Percentiles rank a stretch among this genome's conserved stretches.
These are phyloP conservation scores for Macrosoma leucophasiata DNA, from an alignment of 2,888 invertebrate species.

Conservation along the genomic window DNA sequence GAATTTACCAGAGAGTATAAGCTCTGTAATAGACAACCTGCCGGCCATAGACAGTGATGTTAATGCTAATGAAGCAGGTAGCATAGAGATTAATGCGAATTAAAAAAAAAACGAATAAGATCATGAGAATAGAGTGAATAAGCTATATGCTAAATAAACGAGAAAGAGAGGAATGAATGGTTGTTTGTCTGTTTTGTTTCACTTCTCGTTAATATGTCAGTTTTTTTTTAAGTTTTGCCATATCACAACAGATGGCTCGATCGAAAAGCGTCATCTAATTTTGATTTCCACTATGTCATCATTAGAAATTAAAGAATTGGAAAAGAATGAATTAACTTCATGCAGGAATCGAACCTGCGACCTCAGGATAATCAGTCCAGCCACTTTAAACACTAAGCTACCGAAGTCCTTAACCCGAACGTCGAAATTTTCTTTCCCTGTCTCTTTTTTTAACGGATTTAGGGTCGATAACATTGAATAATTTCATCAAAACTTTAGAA, in stretches of 20 bases:
- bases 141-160: neutral
- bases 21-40: slow-evolving; percentile 55
- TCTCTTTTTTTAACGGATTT: no score
- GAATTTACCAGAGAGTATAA: slow-evolving; percentile 32
- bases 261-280: neutral
- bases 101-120: slow-evolving; percentile 4
- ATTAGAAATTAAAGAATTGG: no score
- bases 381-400: no score
- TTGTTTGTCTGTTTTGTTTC: neutral
- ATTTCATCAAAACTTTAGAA: no score
- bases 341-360: no score
- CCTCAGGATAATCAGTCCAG: no score
- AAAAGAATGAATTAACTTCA: no score
- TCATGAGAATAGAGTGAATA: slow-evolving; percentile 5
- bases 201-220: neutral
- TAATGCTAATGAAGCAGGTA: slow-evolving; percentile 48
- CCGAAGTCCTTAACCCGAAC: no score
- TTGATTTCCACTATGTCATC: no score
- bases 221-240: neutral
- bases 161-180: neutral
- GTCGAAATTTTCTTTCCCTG: no score
- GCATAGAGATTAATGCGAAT: slow-evolving; percentile 4
- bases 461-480: no score
- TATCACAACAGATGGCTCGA: neutral
- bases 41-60: slow-evolving; percentile 63